Evolutionary conservation across 2,888 invertebrate species (phyloP), one percentile per base, ranked within the genome.

Genomic region (Habroteleia sp.): DNA sequence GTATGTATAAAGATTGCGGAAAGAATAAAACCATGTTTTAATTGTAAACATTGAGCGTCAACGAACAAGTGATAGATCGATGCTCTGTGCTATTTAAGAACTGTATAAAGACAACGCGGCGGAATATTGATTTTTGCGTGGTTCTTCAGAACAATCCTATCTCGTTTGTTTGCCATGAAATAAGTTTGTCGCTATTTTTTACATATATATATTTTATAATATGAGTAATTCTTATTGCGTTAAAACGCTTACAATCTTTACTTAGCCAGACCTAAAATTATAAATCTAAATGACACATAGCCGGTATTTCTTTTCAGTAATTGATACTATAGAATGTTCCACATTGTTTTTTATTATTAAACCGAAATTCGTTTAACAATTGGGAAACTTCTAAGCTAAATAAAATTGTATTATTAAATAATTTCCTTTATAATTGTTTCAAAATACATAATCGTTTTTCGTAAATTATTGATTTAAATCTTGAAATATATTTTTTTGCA

Each of bases 71-170:
- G 65, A 39, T 48, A 66, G 60, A 60, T 69, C 58, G 69, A 69
- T 69, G 33, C 41, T 25, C 42, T 16, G 33, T 68, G 41, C 39
- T 56, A 56, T 58, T 68, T 68, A 58, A 58, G 31, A 60, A 50
- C 29, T 39, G 31, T 69, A 62, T 62, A 69, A 62, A 69, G 69
- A 62, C 69, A 60, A 16, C 42, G 29, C 10, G 3, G n/a, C n/a
- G n/a, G n/a, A n/a, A 44, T 60, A 69, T 69, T 62, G 69, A 69
- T n/a, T n/a, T 60, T 69, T 60, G 48, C 39, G 44, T 46, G 31
- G 39, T 69, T 54, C 37, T 62, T 62, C 35, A 13, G 13, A 52
- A 8, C 10, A 8, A 16, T n/a, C 0, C 42, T 62, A 54, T 62
- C 60, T 52, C 37, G 16, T 52, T 20, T 52, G 29, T 69, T 52